A percentile compares a stretch with the other conserved stretches of the same genome.
phyloP scores from a whole-genome alignment of 2,888 invertebrate species.

The Leistus spinibarbis region DNA sequence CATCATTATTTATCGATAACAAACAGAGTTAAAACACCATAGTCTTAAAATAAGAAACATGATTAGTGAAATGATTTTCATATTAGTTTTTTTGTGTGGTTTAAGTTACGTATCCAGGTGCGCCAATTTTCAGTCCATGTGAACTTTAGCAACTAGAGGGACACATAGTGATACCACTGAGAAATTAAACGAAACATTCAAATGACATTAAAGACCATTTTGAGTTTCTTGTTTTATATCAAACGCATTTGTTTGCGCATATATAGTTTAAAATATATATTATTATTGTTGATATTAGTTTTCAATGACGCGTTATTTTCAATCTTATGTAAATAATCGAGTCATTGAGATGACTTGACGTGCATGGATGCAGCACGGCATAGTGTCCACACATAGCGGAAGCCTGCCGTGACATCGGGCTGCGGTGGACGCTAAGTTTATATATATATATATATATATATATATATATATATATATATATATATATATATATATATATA shows the following conservation, averaged over 20 bases:
- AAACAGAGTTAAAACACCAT: neutral
- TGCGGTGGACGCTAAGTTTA: neutral
- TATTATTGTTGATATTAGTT: conserved; percentile 16
- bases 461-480: too few relatives aligned
- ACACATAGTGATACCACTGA: neutral
- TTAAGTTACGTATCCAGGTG: conserved; percentile 20
- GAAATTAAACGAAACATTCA: neutral
- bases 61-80: neutral
- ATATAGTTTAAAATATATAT: neutral
- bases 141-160: neutral
- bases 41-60: neutral
- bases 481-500: too few relatives aligned
- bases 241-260: neutral
- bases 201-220: neutral
- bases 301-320: conserved; percentile 12
- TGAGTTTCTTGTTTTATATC: neutral
- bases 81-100: neutral
- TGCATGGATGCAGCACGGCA: neutral
- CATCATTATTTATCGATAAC: conserved; percentile 11
- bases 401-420: conserved; percentile 3
- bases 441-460: too few relatives aligned
- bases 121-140: conserved; percentile 8
- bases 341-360: neutral
- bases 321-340: neutral
- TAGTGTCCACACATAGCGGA: neutral